Evolutionary conservation across 2,888 invertebrate genomes (phyloP).

Genomic region (Lasiommata megera): DNA sequence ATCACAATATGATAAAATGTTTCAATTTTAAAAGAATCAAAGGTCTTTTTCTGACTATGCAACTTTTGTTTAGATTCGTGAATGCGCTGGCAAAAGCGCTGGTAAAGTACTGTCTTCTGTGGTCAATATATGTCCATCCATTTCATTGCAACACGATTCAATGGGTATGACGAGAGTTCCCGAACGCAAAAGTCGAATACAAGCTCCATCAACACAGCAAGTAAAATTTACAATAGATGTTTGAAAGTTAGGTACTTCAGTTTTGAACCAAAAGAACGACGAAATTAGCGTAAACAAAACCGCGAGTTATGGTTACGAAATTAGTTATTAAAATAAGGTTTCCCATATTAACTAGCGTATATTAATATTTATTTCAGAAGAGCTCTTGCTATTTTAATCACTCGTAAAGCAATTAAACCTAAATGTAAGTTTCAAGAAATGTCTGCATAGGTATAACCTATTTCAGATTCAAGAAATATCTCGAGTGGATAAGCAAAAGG

Average conservation of each 20-base stretch:
- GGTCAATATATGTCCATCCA: slow-evolving; percentile 39
- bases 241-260: too few relatives aligned
- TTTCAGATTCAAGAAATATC: slow-evolving; percentile 64
- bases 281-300: too few relatives aligned
- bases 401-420: not conserved
- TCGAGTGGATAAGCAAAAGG: slow-evolving; percentile 61
- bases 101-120: slow-evolving; percentile 50
- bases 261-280: too few relatives aligned
- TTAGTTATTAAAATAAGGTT: too few relatives aligned
- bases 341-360: too few relatives aligned
- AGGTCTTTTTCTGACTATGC: too few relatives aligned
- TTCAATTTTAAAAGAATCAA: too few relatives aligned
- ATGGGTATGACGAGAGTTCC: slow-evolving; percentile 37
- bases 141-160: slow-evolving; percentile 44
- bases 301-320: too few relatives aligned
- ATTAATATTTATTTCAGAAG: too few relatives aligned
- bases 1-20: too few relatives aligned
- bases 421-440: not conserved
- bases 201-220: slow-evolving; percentile 50
- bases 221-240: slow-evolving; percentile 41
- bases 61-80: slow-evolving; percentile 49
- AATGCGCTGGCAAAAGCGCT: slow-evolving; percentile 59
- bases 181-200: slow-evolving; percentile 48
- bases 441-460: not conserved
- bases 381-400: not conserved